phyloP scores from a whole-genome alignment of 2,888 invertebrate species.

The Steromphala cineraria region DNA sequence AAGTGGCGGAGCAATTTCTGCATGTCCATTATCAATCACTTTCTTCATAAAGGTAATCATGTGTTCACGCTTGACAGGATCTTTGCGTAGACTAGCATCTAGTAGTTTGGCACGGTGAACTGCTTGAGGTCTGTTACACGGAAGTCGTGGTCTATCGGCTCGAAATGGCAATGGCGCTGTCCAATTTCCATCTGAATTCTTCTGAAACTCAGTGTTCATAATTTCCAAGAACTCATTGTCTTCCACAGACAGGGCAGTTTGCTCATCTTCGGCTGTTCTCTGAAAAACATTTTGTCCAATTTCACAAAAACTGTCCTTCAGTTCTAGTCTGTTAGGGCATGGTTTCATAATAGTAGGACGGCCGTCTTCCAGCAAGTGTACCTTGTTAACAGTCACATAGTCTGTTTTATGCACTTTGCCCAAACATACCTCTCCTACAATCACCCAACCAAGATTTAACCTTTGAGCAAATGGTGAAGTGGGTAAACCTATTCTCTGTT shows the following conservation, averaged over 20 bases:
- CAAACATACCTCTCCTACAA: slow-evolving; percentile 39
- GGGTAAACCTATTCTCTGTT: slow-evolving; percentile 31
- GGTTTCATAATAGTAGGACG: not conserved
- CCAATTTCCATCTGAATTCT: too few relatives aligned
- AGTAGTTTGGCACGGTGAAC: slow-evolving; percentile 24
- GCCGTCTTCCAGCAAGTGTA: not conserved
- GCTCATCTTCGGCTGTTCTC: too few relatives aligned
- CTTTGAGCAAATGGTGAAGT: slow-evolving; percentile 34
- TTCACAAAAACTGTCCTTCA: slow-evolving; percentile 22
- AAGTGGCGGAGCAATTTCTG: slow-evolving; percentile 37
- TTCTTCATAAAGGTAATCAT: slow-evolving; percentile 28
- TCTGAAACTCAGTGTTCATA: too few relatives aligned
- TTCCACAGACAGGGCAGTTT: too few relatives aligned
- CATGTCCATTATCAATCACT: slow-evolving; percentile 29
- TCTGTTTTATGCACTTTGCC: slow-evolving; percentile 31
- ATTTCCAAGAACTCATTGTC: too few relatives aligned
- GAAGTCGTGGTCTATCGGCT: slow-evolving; percentile 7
- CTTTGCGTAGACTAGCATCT: slow-evolving; percentile 18
- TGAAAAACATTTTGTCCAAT: too few relatives aligned
- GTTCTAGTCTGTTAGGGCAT: slow-evolving; percentile 20
- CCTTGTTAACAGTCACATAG: slow-evolving; percentile 24
- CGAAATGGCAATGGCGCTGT: slow-evolving; percentile 33
- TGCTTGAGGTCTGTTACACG: slow-evolving; percentile 31
- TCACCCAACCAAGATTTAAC: slow-evolving; percentile 32
- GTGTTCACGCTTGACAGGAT: slow-evolving; percentile 19